Percentiles rank a stretch among this genome's conserved stretches.
These are phyloP conservation scores for Caiman crocodilus DNA, from an alignment of 2,797 vertebrate species.

Conservation along the genomic window DNA sequence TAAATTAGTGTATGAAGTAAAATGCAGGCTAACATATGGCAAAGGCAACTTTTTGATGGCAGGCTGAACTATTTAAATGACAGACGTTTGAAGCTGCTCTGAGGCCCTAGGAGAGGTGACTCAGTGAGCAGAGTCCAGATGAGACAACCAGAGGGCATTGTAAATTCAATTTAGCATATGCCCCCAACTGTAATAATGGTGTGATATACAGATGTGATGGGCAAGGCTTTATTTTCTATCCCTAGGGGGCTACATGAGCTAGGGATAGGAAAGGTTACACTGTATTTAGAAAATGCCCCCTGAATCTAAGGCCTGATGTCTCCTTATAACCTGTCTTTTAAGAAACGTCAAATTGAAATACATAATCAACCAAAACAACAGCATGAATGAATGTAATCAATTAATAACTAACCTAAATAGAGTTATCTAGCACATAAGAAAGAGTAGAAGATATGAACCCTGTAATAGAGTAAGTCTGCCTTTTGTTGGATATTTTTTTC, in stretches of 20 bases:
- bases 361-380: neutral
- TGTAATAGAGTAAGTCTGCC: neutral
- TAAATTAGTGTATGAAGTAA: neutral
- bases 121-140: rapidly evolving
- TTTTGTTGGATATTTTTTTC: neutral
- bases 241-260: neutral
- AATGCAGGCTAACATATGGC: rapidly evolving
- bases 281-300: neutral
- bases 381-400: neutral
- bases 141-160: neutral
- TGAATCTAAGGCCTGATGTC: neutral
- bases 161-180: rapidly evolving
- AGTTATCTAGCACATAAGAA: rapidly evolving
- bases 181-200: neutral
- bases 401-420: neutral
- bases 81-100: neutral
- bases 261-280: rapidly evolving
- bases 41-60: rapidly evolving
- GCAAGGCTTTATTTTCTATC: neutral
- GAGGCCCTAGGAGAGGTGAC: neutral
- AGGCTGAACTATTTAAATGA: neutral
- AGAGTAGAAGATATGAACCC: neutral
- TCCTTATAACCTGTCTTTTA: neutral
- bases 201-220: neutral
- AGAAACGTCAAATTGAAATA: neutral